Conservation (phyloP, 2,888 invertebrate species). For the Aelia acuminata region DNA sequence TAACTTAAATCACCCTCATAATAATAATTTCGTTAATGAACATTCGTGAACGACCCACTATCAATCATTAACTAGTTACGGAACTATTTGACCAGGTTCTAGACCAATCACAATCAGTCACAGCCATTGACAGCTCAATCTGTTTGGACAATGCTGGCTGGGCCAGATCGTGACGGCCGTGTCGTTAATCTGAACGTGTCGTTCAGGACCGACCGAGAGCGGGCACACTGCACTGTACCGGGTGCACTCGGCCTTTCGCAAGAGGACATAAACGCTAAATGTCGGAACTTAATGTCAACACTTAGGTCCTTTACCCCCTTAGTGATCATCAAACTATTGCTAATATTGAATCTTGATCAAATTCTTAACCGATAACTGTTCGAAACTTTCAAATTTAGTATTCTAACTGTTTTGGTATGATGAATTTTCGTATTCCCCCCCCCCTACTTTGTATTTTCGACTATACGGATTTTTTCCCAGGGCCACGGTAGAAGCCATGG, state of each 20-base stretch:
- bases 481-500: too few relatives aligned
- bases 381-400: too few relatives aligned
- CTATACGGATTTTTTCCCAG: too few relatives aligned
- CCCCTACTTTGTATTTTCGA: too few relatives aligned
- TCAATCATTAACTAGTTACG: background rate
- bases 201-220: background rate
- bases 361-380: too few relatives aligned
- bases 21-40: too few relatives aligned
- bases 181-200: slow-evolving; percentile 15
- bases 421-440: too few relatives aligned
- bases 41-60: background rate
- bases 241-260: background rate
- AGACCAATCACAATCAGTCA: slow-evolving; percentile 20
- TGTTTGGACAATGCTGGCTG: background rate
- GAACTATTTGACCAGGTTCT: background rate
- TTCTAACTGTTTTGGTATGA: too few relatives aligned
- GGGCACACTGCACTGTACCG: background rate
- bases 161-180: background rate
- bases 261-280: background rate
- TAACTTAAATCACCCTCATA: too few relatives aligned
- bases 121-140: background rate
- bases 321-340: too few relatives aligned
- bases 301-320: too few relatives aligned
- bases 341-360: too few relatives aligned
- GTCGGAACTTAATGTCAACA: background rate